Evolutionary conservation across 2,888 invertebrate species (phyloP).

Genomic region (Caenorhabditis becei): DNA sequence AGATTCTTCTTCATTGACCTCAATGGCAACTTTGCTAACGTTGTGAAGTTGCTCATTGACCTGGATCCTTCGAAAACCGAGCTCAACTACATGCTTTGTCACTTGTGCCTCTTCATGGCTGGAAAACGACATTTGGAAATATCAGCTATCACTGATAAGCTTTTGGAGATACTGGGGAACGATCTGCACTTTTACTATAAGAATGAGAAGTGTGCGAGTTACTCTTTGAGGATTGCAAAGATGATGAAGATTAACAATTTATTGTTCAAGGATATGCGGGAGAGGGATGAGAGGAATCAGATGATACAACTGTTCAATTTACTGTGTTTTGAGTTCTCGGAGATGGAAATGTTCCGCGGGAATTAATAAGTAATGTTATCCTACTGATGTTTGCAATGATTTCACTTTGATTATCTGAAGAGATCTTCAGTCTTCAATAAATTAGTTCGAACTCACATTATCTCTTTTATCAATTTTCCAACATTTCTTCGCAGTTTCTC

Average conservation of each 20-base stretch:
- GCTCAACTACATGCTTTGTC: slow-evolving; percentile 46
- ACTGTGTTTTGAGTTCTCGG: slow-evolving; percentile 18
- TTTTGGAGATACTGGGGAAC: slow-evolving; percentile 16
- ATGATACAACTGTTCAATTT: slow-evolving; percentile 6
- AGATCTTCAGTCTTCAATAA: too few relatives aligned
- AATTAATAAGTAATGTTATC: too few relatives aligned
- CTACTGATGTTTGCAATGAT: too few relatives aligned
- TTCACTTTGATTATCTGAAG: too few relatives aligned
- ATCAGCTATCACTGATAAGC: background rate
- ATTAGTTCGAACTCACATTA: too few relatives aligned
- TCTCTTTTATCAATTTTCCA: too few relatives aligned
- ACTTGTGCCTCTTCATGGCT: slow-evolving; percentile 24
- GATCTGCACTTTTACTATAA: slow-evolving; percentile 28
- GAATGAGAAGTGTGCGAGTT: slow-evolving; percentile 4
- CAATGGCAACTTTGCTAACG: slow-evolving; percentile 6
- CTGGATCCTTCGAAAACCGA: slow-evolving; percentile 16
- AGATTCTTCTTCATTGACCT: slow-evolving; percentile 2
- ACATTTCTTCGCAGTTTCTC: too few relatives aligned
- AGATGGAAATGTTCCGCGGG: slow-evolving; percentile 25
- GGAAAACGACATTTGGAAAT: slow-evolving; percentile 17
- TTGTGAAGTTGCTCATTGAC: background rate
- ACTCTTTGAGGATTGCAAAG: slow-evolving; percentile 19
- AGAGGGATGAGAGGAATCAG: slow-evolving; percentile 12
- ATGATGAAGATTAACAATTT: slow-evolving; percentile 27
- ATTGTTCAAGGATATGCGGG: slow-evolving; percentile 8